These are phyloP conservation scores for Phataginus tetradactyla DNA, from an alignment of 2,797 vertebrate species.

Conservation along the genomic window DNA sequence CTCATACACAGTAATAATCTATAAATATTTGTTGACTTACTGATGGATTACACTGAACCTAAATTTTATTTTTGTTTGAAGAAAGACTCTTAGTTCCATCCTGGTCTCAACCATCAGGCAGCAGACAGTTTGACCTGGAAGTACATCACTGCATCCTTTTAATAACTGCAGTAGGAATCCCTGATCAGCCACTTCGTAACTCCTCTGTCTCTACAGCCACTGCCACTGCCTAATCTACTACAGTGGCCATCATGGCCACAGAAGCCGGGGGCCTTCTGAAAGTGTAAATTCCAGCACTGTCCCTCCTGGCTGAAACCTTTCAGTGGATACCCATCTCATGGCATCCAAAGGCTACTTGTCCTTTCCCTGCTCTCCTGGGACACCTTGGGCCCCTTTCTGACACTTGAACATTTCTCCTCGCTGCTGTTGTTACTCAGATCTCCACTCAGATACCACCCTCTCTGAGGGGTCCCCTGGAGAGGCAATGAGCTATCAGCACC, in stretches of 20 bases:
- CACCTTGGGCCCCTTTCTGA: background rate
- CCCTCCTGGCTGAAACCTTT: too few relatives aligned
- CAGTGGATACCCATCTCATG: background rate
- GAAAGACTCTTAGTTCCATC: background rate
- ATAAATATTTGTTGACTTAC: background rate
- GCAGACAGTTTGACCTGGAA: background rate
- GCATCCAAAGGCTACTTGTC: background rate
- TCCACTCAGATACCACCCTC: background rate
- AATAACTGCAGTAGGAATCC: background rate
- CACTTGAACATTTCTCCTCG: background rate
- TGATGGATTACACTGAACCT: background rate
- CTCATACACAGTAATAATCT: background rate
- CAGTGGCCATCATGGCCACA: background rate
- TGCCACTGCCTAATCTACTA: rapidly evolving
- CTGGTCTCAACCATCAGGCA: background rate
- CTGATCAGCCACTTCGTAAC: background rate
- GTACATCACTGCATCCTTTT: background rate
- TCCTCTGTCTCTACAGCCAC: too few relatives aligned
- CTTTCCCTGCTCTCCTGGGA: background rate
- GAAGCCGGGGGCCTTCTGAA: background rate
- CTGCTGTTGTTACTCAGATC: background rate
- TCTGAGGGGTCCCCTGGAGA: background rate
- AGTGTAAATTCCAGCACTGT: background rate
- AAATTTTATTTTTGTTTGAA: background rate
- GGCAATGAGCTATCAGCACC: background rate